These are phyloP conservation scores for Pocota personata DNA, from an alignment of 2,888 invertebrate genomes.

Conservation along the genomic window DNA sequence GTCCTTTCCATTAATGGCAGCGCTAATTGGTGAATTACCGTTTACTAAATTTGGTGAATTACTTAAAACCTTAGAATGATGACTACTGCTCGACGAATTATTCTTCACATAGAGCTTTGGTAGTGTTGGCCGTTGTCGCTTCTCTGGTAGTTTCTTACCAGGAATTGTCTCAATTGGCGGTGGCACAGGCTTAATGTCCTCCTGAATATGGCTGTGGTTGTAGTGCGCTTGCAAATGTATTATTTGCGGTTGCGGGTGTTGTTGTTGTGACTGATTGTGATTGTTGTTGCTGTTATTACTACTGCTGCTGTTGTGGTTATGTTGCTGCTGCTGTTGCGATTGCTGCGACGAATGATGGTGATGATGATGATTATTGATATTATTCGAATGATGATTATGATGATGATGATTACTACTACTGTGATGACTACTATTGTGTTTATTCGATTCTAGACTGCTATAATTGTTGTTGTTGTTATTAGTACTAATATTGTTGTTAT, in stretches of 20 bases:
- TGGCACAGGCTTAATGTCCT: constrained; percentile 91
- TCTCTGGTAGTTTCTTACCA: constrained; percentile 91
- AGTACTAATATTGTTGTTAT: constrained; percentile 75
- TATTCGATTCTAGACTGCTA: constrained; percentile 82
- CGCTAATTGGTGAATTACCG: constrained; percentile 86
- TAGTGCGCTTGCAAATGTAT: constrained; percentile 77
- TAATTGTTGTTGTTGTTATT: constrained; percentile 80
- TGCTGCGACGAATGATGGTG: constrained; percentile 80
- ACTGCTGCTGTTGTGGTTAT: constrained; percentile 78
- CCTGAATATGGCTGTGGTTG: constrained; percentile 85
- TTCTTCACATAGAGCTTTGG: constrained; percentile 93
- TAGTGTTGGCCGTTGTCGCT: constrained; percentile 88
- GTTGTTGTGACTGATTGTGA: constrained; percentile 75
- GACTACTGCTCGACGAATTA: constrained; percentile 74
- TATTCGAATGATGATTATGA: constrained; percentile 80
- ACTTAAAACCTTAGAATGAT: constrained; percentile 73
- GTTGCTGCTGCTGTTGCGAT: constrained; percentile 76
- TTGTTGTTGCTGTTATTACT: constrained; percentile 77
- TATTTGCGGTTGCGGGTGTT: constrained; percentile 78
- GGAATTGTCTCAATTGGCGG: constrained; percentile 96
- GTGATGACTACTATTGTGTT: constrained; percentile 80
- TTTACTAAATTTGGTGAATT: constrained; percentile 74
- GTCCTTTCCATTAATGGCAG: constrained; percentile 84
- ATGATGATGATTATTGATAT: constrained; percentile 79
- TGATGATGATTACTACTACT: constrained; percentile 83